Percentiles rank a stretch among this genome's conserved stretches.
These are phyloP conservation scores for Suncus etruscus DNA, from an alignment of 2,113 vertebrate species.

Conservation along the genomic window DNA sequence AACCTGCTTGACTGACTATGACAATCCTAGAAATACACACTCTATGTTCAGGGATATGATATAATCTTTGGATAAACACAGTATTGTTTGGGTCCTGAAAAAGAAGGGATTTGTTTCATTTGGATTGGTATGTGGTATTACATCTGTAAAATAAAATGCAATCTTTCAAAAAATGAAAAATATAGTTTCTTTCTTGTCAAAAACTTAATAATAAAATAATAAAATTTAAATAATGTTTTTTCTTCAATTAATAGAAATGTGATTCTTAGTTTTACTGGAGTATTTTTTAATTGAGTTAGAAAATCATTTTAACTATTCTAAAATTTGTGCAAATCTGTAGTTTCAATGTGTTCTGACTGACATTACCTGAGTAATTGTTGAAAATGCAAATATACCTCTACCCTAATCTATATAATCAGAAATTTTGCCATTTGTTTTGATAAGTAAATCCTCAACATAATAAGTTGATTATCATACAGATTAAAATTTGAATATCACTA, in stretches of 20 bases:
- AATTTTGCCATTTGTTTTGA: not conserved
- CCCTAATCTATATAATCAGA: not conserved
- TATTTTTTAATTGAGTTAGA: constrained; percentile 3
- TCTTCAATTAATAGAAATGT: constrained; percentile 15
- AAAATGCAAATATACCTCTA: not conserved
- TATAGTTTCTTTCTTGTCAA: constrained; percentile 21
- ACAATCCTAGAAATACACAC: constrained; percentile 5
- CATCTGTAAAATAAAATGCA: not conserved
- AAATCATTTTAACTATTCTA: constrained; percentile 11
- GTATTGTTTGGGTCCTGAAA: not conserved
- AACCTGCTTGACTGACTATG: constrained; percentile 51
- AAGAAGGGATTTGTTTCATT: constrained; percentile 64
- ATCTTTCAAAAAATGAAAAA: not conserved
- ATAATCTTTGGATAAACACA: not conserved
- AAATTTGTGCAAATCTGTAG: not conserved
- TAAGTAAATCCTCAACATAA: not conserved
- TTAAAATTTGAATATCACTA: not conserved
- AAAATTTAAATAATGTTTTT: not conserved
- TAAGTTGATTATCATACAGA: not conserved
- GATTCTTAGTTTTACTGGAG: not conserved
- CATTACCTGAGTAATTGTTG: not conserved
- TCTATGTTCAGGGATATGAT: constrained; percentile 21
- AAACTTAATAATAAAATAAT: constrained; percentile 27
- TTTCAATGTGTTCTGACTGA: not conserved
- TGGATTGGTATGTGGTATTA: constrained; percentile 30